Conservation (phyloP, 1,140 invertebrate species). For the Phymastichus coffea region DNA sequence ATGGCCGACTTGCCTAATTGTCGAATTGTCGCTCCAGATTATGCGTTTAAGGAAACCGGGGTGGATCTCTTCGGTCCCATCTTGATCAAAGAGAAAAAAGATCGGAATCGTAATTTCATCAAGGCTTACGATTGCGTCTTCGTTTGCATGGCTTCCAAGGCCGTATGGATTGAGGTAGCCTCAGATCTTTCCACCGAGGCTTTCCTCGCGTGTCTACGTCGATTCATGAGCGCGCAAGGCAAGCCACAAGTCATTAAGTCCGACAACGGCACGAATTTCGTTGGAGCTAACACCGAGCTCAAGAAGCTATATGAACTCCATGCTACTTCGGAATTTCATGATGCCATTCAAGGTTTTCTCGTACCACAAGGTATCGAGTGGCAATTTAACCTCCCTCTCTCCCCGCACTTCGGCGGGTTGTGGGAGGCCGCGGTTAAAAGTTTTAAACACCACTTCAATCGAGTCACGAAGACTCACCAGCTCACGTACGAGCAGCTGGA, state of each 20-base stretch:
- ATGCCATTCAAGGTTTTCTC: not conserved
- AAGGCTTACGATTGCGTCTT: constrained; percentile 22
- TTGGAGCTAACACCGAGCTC: constrained; percentile 18
- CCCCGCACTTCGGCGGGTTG: constrained; percentile 29
- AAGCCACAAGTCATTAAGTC: constrained; percentile 26
- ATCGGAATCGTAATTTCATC: constrained; percentile 1
- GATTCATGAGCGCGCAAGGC: constrained; percentile 34
- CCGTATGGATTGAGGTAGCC: constrained; percentile 41
- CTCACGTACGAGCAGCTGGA: constrained; percentile 6
- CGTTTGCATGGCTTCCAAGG: constrained; percentile 25
- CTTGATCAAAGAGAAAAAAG: constrained; percentile 33
- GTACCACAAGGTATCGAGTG: not conserved
- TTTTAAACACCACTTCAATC: constrained; percentile 6
- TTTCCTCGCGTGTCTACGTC: constrained; percentile 33
- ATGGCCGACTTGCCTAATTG: constrained; percentile 34
- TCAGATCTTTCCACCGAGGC: constrained; percentile 30
- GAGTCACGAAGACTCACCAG: not conserved
- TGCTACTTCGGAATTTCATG: not conserved
- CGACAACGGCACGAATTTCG: constrained; percentile 37
- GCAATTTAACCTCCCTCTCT: constrained; percentile 29
- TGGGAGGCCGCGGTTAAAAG: not conserved
- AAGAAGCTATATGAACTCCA: not conserved
- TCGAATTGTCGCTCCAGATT: not conserved
- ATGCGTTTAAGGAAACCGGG: constrained; percentile 34
- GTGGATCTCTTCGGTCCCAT: constrained; percentile 45